Evolutionary conservation across 2,888 invertebrate species (phyloP).

Genomic region (Pharmacophagus antenor): DNA sequence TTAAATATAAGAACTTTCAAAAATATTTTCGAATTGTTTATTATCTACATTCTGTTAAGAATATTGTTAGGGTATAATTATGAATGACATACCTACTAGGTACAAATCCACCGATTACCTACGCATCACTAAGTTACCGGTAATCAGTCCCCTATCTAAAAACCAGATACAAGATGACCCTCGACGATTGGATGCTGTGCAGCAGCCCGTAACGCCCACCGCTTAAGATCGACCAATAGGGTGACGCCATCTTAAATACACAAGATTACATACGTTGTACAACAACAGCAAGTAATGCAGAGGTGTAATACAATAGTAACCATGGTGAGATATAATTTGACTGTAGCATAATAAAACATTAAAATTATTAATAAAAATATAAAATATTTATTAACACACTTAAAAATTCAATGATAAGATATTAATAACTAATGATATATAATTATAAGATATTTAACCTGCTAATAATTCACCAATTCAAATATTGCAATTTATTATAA

Average conservation of each 20-base stretch:
- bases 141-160: slow-evolving; percentile 37
- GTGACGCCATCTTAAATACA: slow-evolving; percentile 37
- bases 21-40: not conserved
- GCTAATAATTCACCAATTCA: too few relatives aligned
- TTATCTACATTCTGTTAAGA: not conserved
- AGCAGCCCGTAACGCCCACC: slow-evolving; percentile 44
- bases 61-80: not conserved
- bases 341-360: not conserved
- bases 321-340: not conserved
- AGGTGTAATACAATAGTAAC: slow-evolving; percentile 5
- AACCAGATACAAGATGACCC: slow-evolving; percentile 37
- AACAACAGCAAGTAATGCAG: slow-evolving; percentile 6
- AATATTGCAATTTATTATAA: not conserved
- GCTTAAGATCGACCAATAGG: slow-evolving; percentile 52
- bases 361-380: too few relatives aligned
- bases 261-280: slow-evolving; percentile 34
- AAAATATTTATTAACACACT: too few relatives aligned
- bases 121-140: not conserved
- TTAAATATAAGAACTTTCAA: too few relatives aligned
- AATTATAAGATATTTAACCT: not conserved
- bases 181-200: slow-evolving; percentile 62
- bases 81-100: slow-evolving; percentile 26
- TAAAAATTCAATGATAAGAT: too few relatives aligned
- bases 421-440: not conserved
- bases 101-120: slow-evolving; percentile 12